These are phyloP conservation scores for Macropodus opercularis DNA, from an alignment of 2,797 vertebrate species.

Conservation along the genomic window DNA sequence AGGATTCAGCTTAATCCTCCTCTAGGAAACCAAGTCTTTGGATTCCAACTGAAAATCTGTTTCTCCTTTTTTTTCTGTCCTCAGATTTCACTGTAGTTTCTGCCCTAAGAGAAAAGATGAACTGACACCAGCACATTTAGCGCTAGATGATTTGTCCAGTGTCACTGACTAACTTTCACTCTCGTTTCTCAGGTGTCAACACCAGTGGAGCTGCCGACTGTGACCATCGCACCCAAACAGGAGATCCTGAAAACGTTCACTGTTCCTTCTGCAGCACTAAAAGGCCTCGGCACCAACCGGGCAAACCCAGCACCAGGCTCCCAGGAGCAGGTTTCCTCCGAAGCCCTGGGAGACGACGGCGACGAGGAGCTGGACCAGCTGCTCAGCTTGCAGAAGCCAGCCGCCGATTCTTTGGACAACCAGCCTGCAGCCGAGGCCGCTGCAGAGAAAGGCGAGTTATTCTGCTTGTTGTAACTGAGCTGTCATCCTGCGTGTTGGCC, in stretches of 20 bases:
- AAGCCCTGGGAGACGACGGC: constrained; percentile 67
- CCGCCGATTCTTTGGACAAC: constrained; percentile 7
- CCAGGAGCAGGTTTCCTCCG: constrained; percentile 8
- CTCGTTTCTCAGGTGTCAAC: constrained; percentile 76
- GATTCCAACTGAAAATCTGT: too few species aligned
- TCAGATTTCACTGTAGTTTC: too few species aligned
- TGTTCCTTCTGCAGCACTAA: constrained; percentile 40
- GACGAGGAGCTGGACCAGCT: constrained; percentile 91
- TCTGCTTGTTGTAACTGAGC: background rate
- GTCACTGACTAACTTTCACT: background rate
- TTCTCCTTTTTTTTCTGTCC: too few species aligned
- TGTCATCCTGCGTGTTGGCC: too few species aligned
- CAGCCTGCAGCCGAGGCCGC: too few species aligned
- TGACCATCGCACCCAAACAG: constrained; percentile 71
- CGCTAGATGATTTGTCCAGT: background rate
- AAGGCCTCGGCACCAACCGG: constrained; percentile 3
- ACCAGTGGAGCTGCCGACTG: constrained; percentile 85
- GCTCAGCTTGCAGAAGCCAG: constrained; percentile 83
- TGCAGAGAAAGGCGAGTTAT: constrained; percentile 42
- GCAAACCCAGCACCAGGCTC: constrained; percentile 4
- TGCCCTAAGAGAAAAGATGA: too few species aligned
- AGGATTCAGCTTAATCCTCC: constrained; percentile 1
- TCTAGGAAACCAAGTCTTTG: background rate
- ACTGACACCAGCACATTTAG: too few species aligned
- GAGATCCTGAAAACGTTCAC: constrained; percentile 64